These are phyloP conservation scores for Drosophila quasianomalipes DNA, from an alignment of 2,888 invertebrate genomes.

Conservation along the genomic window DNA sequence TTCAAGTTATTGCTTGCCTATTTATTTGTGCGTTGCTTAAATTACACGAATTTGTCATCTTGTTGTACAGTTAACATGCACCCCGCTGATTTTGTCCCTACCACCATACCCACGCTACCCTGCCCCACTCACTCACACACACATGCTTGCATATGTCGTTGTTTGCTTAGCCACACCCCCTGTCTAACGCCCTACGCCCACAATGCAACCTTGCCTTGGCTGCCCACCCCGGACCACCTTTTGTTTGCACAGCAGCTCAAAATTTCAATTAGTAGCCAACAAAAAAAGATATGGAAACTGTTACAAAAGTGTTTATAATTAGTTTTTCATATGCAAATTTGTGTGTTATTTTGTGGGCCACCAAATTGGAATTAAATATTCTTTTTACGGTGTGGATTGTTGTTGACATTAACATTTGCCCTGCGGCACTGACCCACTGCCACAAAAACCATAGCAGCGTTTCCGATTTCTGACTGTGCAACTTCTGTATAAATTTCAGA, in stretches of 20 bases:
- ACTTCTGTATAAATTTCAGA: slow-evolving; percentile 12
- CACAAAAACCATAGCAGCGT: slow-evolving; percentile 12
- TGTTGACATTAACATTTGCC: slow-evolving; percentile 38
- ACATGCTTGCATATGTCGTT: slow-evolving; percentile 65
- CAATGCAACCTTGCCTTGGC: slow-evolving; percentile 7
- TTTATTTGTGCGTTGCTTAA: slow-evolving; percentile 63
- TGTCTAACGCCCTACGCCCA: slow-evolving; percentile 24
- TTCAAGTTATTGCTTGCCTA: slow-evolving; percentile 52
- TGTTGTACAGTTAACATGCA: slow-evolving; percentile 46
- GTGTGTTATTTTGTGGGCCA: slow-evolving; percentile 33
- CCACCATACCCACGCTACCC: not conserved
- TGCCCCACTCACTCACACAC: not conserved
- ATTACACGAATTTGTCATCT: slow-evolving; percentile 78
- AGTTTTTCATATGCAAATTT: slow-evolving; percentile 77
- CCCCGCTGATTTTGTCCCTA: slow-evolving; percentile 31
- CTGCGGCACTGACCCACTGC: slow-evolving; percentile 68
- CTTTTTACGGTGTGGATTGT: slow-evolving; percentile 38
- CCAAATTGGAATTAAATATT: slow-evolving; percentile 74
- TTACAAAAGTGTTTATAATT: slow-evolving; percentile 74
- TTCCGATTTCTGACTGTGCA: slow-evolving; percentile 1
- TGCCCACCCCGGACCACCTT: slow-evolving; percentile 12
- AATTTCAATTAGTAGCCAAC: slow-evolving; percentile 71
- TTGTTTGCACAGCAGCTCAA: slow-evolving; percentile 73
- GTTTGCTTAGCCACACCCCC: slow-evolving; percentile 69
- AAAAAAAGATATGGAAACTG: slow-evolving; percentile 41